phyloP scores from a whole-genome alignment of 2,113 vertebrate genomes.

The Caloenas nicobarica region DNA sequence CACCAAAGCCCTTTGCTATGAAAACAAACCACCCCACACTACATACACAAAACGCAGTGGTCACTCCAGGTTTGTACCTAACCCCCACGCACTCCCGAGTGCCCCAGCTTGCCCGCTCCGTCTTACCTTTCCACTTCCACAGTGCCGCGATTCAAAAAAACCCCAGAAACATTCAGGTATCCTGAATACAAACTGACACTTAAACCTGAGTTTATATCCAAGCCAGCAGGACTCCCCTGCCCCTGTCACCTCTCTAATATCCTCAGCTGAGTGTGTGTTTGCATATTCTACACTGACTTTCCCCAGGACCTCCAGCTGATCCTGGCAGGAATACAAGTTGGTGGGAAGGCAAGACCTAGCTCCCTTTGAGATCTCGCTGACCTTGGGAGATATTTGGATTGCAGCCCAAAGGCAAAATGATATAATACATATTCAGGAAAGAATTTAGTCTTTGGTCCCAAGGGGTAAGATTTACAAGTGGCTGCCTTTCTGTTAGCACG shows the following conservation, averaged over 20 bases:
- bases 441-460: conserved; percentile 40
- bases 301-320: background rate
- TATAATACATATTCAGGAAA: conserved; percentile 43
- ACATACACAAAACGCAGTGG: background rate
- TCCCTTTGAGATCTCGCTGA: conserved; percentile 46
- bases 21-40: background rate
- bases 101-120: background rate
- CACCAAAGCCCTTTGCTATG: background rate
- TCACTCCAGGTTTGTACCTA: background rate
- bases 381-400: conserved; percentile 53
- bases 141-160: background rate
- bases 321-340: conserved; percentile 23
- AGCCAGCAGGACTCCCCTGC: background rate
- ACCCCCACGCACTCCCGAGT: rapidly evolving
- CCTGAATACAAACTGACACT: background rate
- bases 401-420: conserved; percentile 41
- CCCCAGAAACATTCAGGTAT: background rate
- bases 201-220: conserved; percentile 8
- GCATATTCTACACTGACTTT: background rate
- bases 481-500: background rate
- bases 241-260: background rate
- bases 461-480: background rate
- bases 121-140: background rate
- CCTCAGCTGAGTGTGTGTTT: background rate
- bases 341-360: conserved; percentile 20